phyloP scores from a whole-genome alignment of 2,113 vertebrate species.

The Xiphias gladius region DNA sequence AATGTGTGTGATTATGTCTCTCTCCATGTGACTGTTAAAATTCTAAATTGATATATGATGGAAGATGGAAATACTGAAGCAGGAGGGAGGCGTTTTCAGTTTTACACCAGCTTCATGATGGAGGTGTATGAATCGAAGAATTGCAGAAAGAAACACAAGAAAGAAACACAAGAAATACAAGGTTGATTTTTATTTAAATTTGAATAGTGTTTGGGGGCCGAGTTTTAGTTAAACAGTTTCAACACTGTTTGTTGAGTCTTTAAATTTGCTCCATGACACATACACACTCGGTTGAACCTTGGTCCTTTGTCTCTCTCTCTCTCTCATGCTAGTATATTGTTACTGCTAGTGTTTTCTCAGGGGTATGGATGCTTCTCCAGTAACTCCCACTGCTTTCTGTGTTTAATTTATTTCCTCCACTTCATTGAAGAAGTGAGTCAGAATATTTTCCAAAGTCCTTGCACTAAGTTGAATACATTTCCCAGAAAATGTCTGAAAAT shows the following conservation, averaged over 20 bases:
- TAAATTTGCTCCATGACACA: neutral
- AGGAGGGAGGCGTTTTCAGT: neutral
- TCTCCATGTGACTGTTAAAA: conserved; percentile 25
- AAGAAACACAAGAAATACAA: conserved; percentile 9
- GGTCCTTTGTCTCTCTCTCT: neutral
- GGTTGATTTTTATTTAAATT: neutral
- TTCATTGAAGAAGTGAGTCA: too few species aligned
- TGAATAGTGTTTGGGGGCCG: neutral
- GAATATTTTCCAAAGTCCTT: neutral
- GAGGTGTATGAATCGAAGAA: neutral
- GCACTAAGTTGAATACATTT: neutral
- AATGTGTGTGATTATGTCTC: conserved; percentile 3
- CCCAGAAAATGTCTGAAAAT: too few species aligned
- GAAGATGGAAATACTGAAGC: neutral
- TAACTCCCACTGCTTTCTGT: neutral
- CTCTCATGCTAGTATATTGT: neutral
- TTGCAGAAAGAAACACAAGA: neutral
- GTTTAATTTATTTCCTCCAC: neutral
- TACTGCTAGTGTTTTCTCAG: neutral
- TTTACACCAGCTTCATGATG: neutral
- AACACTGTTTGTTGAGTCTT: neutral
- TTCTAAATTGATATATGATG: conserved; percentile 6
- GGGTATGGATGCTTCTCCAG: neutral
- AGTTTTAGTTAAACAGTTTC: neutral
- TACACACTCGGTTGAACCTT: neutral